Conservation (phyloP, 2,888 invertebrate genomes). For the Eutolmus rufibarbis region DNA sequence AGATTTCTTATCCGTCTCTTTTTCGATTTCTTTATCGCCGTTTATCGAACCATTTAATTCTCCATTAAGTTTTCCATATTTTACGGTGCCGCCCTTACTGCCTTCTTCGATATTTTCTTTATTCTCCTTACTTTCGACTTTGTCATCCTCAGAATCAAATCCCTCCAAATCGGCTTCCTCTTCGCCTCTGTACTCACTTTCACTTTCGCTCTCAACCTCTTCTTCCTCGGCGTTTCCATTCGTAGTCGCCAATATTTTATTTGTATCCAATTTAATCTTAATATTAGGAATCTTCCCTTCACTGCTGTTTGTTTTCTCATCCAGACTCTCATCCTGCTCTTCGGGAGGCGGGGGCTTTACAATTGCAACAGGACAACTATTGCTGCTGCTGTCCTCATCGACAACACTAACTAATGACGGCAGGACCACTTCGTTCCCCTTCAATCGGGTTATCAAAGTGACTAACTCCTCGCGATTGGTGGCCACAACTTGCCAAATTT, state of each 20-base stretch:
- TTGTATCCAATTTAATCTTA: slow-evolving; percentile 56
- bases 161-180: slow-evolving; percentile 51
- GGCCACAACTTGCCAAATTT: slow-evolving; percentile 92
- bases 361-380: slow-evolving; percentile 54
- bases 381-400: slow-evolving; percentile 72
- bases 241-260: slow-evolving; percentile 14
- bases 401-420: slow-evolving; percentile 67
- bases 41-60: background rate
- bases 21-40: background rate
- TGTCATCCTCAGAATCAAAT: slow-evolving; percentile 51
- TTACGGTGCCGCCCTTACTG: background rate
- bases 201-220: slow-evolving; percentile 38
- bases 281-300: slow-evolving; percentile 56
- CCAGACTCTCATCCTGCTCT: slow-evolving; percentile 64
- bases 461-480: slow-evolving; percentile 83
- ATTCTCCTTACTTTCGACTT: slow-evolving; percentile 52
- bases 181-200: slow-evolving; percentile 49
- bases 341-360: slow-evolving; percentile 53
- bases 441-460: slow-evolving; percentile 77
- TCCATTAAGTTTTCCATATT: background rate
- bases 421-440: slow-evolving; percentile 72
- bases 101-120: slow-evolving; percentile 45
- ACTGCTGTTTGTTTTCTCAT: slow-evolving; percentile 58
- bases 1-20: background rate
- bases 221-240: slow-evolving; percentile 42